A percentile compares a stretch with the other conserved stretches of the same genome.
These are phyloP conservation scores for Amphiduros pacificus DNA, from an alignment of 2,888 invertebrate genomes.

Conservation along the genomic window DNA sequence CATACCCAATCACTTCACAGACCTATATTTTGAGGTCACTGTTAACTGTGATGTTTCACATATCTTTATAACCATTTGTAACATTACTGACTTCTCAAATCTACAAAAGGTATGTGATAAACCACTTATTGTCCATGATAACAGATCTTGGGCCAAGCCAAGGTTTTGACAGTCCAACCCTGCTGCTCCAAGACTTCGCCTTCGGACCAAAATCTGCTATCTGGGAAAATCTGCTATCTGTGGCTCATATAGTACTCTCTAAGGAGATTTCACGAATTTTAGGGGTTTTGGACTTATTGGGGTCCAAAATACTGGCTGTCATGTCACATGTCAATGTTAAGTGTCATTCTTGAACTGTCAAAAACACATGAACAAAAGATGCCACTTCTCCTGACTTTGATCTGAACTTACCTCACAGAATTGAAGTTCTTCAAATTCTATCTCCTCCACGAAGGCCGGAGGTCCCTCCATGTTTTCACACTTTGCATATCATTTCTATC, in stretches of 20 bases:
- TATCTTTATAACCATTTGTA: background rate
- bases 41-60: background rate
- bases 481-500: no score
- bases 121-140: background rate
- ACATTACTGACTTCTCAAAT: background rate
- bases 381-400: no score
- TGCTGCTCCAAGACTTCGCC: background rate
- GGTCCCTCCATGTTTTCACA: background rate
- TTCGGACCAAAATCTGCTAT: background rate
- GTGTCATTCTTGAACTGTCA: no score
- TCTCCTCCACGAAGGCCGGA: constrained; percentile 39
- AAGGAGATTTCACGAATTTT: no score
- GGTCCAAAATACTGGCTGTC: no score
- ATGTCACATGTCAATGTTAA: no score
- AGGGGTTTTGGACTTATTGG: no score
- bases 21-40: no score
- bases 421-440: constrained; percentile 48
- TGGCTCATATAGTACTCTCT: no score
- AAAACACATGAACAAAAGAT: no score
- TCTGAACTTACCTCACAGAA: constrained; percentile 48
- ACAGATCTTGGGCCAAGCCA: background rate
- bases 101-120: background rate
- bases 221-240: no score
- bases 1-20: no score
- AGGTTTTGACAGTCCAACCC: background rate